Evolutionary conservation across 2,113 vertebrate species (phyloP), one percentile per base, ranked within the genome.

Genomic region (Emydura subglobosa): DNA sequence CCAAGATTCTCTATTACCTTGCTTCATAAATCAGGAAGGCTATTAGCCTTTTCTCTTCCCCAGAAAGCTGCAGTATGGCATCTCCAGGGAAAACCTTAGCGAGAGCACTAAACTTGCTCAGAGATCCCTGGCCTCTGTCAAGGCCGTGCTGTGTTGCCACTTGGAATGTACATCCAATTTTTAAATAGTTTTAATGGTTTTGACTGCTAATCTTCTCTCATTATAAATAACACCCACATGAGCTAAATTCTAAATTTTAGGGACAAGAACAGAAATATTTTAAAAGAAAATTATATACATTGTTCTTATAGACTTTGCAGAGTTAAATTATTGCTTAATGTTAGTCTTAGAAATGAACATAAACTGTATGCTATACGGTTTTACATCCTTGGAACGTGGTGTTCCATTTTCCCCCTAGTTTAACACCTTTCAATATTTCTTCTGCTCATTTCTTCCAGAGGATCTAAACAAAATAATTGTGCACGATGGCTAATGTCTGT

Each of bases 321-420:
- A 93, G 78, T 4, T 96, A 96, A 96, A 91, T 93, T 94, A 95
- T 89, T 94, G 86, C 83, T 92, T 95, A 96, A 90, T 83, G 76
- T 14, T 92, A 59, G 81, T 42, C 79, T 84, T 78, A 88, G 65
- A 7, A 88, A 96, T 27, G 91, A 95, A 81, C 31, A 14, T 84
- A 95, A 96, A 89, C 42, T 79, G 16, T 68, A 29, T 83, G 3
- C 29, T 96, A 93, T 82, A 82, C 80, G 42, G 76, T 84, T 82
- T 91, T 96, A 86, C 29, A 61, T 86, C 29, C 51, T 93, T 84
- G 55, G 79, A 94, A 93, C 16, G 88, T 79, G 6, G 53, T 86
- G 84, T 12, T 79, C 57, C 47, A 3, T 55, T 91, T 94, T 78
- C 6, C 12, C 57, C 31, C 50, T 57, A 90, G 61, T 93, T 95